These are phyloP conservation scores for Phataginus tetradactyla DNA, from an alignment of 2,797 vertebrate genomes.

Conservation along the genomic window DNA sequence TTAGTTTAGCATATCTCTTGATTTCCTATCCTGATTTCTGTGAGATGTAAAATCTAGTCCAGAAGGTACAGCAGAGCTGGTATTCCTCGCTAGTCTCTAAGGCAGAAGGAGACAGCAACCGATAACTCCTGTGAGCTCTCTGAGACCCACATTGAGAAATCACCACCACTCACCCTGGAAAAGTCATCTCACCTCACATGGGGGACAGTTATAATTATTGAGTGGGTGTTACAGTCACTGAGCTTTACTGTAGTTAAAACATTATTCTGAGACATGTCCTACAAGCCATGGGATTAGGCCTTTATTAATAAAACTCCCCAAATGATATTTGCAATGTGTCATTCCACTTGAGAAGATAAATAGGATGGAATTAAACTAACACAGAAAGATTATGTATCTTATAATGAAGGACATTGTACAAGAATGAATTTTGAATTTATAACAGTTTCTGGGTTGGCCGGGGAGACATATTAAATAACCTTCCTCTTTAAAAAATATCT, in stretches of 20 bases:
- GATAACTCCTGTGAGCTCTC: background rate
- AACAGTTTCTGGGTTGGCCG: slow-evolving; percentile 41
- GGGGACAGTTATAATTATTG: background rate
- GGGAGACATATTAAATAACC: slow-evolving; percentile 65
- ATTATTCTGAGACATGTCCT: slow-evolving; percentile 62
- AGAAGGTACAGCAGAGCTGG: background rate
- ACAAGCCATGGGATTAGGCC: slow-evolving; percentile 50
- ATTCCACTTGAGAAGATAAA: slow-evolving; percentile 74
- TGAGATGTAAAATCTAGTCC: background rate
- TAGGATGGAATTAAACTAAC: slow-evolving; percentile 68
- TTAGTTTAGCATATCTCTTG: background rate
- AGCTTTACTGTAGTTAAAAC: slow-evolving; percentile 47
- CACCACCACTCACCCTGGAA: background rate
- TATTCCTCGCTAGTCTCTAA: background rate
- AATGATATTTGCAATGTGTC: slow-evolving; percentile 68
- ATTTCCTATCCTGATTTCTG: background rate
- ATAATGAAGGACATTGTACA: slow-evolving; percentile 70
- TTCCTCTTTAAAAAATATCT: slow-evolving; percentile 62
- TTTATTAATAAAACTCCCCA: slow-evolving; percentile 76
- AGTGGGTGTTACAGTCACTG: slow-evolving; percentile 1
- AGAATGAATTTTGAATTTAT: slow-evolving; percentile 73
- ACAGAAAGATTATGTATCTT: slow-evolving; percentile 72
- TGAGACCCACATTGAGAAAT: background rate
- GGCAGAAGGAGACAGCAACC: background rate
- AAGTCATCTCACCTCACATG: background rate